These are phyloP conservation scores for Mohoua ochrocephala DNA, from an alignment of 2,113 vertebrate genomes.

Conservation along the genomic window DNA sequence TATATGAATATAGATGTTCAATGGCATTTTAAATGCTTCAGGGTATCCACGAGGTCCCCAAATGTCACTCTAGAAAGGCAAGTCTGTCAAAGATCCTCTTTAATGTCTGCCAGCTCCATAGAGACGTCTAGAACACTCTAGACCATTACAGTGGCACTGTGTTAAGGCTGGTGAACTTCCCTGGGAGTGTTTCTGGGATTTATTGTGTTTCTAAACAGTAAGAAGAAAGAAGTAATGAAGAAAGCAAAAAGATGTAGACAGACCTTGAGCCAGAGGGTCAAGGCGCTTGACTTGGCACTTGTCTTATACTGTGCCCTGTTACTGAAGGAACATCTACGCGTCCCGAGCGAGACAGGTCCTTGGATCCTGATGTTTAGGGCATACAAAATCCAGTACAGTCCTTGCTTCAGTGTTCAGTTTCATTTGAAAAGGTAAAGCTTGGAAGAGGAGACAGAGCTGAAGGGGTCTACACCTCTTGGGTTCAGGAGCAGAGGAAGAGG, in stretches of 20 bases:
- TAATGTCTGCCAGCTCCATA: not conserved
- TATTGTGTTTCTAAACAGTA: not conserved
- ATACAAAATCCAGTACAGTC: not conserved
- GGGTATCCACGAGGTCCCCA: not conserved
- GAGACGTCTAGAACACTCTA: not conserved
- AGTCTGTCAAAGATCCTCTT: not conserved
- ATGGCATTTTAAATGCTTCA: not conserved
- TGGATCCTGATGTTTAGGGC: not conserved
- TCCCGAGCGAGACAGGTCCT: not conserved
- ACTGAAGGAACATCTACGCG: rapidly evolving
- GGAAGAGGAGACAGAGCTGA: not conserved
- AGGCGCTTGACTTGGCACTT: not conserved
- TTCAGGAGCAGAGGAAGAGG: not conserved
- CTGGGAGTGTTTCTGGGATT: not conserved
- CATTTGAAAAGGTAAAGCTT: not conserved
- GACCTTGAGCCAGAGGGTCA: not conserved
- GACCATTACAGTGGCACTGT: not conserved
- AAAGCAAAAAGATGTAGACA: not conserved
- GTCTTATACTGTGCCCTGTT: not conserved
- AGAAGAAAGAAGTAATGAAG: not conserved
- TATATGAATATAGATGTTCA: not conserved
- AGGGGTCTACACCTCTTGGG: not conserved
- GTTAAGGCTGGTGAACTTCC: not conserved
- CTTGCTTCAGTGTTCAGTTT: not conserved
- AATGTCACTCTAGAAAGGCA: not conserved